These are phyloP conservation scores for Cephus cinctus DNA, from an alignment of 1,140 invertebrate species.

Conservation along the genomic window DNA sequence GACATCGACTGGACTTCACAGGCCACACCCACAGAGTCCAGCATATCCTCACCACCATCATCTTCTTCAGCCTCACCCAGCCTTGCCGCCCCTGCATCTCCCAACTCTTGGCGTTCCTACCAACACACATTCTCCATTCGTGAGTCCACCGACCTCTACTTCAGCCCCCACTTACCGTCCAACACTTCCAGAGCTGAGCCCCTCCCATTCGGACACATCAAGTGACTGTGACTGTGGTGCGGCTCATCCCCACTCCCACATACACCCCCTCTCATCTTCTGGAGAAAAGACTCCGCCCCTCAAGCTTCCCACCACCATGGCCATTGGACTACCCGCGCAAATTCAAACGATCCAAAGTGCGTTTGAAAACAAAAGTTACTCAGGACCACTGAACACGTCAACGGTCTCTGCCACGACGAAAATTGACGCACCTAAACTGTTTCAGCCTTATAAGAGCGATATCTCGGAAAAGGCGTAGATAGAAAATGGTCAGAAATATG, in stretches of 20 bases:
- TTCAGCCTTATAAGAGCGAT: conserved; percentile 70
- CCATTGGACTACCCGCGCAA: conserved; percentile 20
- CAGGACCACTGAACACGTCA: conserved; percentile 10
- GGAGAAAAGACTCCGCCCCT: conserved; percentile 14
- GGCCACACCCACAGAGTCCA: conserved; percentile 26
- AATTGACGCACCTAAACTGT: conserved; percentile 63
- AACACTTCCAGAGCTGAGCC: conserved; percentile 36
- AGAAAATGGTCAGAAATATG: neutral
- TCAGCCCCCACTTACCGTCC: conserved; percentile 18
- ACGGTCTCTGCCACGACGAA: conserved; percentile 32
- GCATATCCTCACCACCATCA: conserved; percentile 20
- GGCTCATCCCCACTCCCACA: conserved; percentile 5
- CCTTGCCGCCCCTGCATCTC: conserved; percentile 30
- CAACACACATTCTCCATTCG: conserved; percentile 19
- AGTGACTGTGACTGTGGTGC: conserved; percentile 50
- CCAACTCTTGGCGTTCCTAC: conserved; percentile 31
- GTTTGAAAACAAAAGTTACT: conserved; percentile 29
- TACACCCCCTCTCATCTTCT: no score
- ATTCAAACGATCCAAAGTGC: conserved; percentile 24
- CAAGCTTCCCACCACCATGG: conserved; percentile 17
- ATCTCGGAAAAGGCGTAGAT: conserved; percentile 39
- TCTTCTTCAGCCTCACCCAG: conserved; percentile 33
- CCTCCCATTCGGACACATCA: conserved; percentile 38
- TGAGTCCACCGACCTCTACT: conserved; percentile 25
- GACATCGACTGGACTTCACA: conserved; percentile 19